Evolutionary conservation across 1,140 invertebrate genomes (phyloP).

Genomic region (Drosophila insularis): DNA sequence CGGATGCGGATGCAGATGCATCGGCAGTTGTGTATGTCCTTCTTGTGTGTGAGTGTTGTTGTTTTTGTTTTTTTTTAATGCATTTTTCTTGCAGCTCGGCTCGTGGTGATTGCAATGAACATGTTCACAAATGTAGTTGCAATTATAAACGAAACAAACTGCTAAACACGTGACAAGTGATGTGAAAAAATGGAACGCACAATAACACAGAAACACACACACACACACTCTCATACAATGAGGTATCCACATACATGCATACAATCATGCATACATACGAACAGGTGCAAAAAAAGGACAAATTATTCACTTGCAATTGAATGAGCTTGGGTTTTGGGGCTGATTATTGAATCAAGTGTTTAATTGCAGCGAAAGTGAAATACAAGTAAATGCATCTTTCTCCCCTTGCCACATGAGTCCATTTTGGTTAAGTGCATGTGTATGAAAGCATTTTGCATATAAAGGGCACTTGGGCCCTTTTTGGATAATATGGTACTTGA

Average conservation of each 20-base stretch:
- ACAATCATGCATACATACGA: conserved; percentile 14
- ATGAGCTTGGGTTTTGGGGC: not conserved
- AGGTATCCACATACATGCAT: conserved; percentile 3
- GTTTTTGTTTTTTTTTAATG: conserved; percentile 9
- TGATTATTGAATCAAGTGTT: conserved; percentile 21
- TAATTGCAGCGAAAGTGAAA: conserved; percentile 9
- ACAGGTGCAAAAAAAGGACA: not conserved
- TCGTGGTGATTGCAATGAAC: conserved; percentile 10
- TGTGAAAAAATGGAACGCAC: not conserved
- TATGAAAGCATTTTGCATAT: not conserved
- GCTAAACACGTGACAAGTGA: conserved; percentile 9
- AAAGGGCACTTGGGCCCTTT: not conserved
- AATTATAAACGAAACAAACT: conserved; percentile 3
- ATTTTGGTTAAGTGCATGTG: not conserved
- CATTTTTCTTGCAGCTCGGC: conserved; percentile 22
- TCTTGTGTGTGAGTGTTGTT: no score
- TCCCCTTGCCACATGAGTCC: not conserved
- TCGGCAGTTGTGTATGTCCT: conserved; percentile 22
- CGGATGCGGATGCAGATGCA: conserved; percentile 41
- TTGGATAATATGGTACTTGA: not conserved
- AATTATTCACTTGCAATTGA: conserved; percentile 5
- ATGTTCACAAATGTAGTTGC: conserved; percentile 6
- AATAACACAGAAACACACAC: conserved; percentile 12
- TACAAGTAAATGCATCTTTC: conserved; percentile 4
- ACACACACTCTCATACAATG: conserved; percentile 11